A percentile compares a stretch with the other conserved stretches of the same genome.
Conservation (phyloP, 2,888 invertebrate species). For the Eristalis arbustorum region DNA sequence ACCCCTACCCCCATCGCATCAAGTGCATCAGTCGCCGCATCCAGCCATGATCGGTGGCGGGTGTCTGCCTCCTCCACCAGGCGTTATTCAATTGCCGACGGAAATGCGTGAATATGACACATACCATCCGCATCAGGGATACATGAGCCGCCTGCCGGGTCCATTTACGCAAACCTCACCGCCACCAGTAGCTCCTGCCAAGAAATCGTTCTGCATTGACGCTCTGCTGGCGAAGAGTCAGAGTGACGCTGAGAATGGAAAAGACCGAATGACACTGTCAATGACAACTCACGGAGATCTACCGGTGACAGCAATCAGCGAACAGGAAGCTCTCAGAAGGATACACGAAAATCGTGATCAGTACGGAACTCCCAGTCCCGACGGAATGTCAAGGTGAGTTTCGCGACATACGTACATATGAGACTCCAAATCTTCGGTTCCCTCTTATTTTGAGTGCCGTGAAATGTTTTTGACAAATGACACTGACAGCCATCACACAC, state of each 20-base stretch:
- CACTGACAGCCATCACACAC: too few species aligned
- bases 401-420: neutral
- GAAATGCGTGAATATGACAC: slow-evolving; percentile 61
- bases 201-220: slow-evolving; percentile 94
- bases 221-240: slow-evolving; percentile 87
- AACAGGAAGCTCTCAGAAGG: slow-evolving; percentile 79
- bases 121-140: slow-evolving; percentile 53
- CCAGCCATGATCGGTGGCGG: slow-evolving; percentile 47
- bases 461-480: too few species aligned
- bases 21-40: slow-evolving; percentile 49
- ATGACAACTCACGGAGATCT: slow-evolving; percentile 62
- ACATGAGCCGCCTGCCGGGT: slow-evolving; percentile 49
- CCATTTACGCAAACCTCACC: slow-evolving; percentile 64
- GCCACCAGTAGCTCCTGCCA: slow-evolving; percentile 76
- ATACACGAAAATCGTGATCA: slow-evolving; percentile 78
- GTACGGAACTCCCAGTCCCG: slow-evolving; percentile 80
- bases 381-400: slow-evolving; percentile 80
- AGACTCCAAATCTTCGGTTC: too few species aligned
- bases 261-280: slow-evolving; percentile 63
- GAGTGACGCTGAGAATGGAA: slow-evolving; percentile 75
- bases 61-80: slow-evolving; percentile 45
- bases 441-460: too few species aligned
- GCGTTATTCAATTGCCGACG: slow-evolving; percentile 46
- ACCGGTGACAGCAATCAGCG: slow-evolving; percentile 74
- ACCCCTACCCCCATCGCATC: slow-evolving; percentile 45